These are phyloP conservation scores for Pelochelys cantorii DNA, from an alignment of 2,797 vertebrate genomes.

Conservation along the genomic window DNA sequence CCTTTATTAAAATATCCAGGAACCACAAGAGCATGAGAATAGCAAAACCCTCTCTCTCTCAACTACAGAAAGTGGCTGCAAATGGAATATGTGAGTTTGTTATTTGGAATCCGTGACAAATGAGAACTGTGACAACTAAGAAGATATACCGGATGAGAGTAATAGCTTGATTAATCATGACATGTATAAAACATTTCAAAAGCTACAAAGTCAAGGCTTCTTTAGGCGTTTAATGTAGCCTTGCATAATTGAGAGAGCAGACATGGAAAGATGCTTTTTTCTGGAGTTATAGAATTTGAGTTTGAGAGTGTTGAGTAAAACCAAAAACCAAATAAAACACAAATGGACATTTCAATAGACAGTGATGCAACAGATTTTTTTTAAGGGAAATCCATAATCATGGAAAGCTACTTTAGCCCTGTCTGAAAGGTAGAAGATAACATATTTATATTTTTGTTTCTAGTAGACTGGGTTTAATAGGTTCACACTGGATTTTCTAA, in stretches of 20 bases:
- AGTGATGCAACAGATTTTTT: neutral
- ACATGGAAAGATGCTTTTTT: neutral
- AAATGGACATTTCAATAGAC: neutral
- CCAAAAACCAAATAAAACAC: neutral
- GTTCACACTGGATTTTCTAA: rapidly evolving
- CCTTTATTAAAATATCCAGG: neutral
- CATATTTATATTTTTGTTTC: rapidly evolving
- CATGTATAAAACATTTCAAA: neutral
- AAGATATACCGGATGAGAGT: neutral
- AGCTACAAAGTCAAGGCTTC: neutral
- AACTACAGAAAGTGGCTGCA: neutral
- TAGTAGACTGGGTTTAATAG: neutral
- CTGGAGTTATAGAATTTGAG: neutral
- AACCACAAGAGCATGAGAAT: neutral
- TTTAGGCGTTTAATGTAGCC: neutral
- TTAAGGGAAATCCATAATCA: neutral
- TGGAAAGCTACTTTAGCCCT: neutral
- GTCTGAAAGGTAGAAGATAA: neutral
- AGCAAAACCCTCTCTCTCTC: neutral
- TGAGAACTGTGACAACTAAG: neutral
- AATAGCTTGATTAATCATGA: neutral
- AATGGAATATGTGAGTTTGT: neutral
- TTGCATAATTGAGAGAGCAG: neutral
- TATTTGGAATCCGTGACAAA: neutral
- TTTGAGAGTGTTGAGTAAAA: neutral